These are phyloP conservation scores for Ptychodera flava DNA, from an alignment of 35 echinoderm and acorn worm genomes.

Conservation along the genomic window DNA sequence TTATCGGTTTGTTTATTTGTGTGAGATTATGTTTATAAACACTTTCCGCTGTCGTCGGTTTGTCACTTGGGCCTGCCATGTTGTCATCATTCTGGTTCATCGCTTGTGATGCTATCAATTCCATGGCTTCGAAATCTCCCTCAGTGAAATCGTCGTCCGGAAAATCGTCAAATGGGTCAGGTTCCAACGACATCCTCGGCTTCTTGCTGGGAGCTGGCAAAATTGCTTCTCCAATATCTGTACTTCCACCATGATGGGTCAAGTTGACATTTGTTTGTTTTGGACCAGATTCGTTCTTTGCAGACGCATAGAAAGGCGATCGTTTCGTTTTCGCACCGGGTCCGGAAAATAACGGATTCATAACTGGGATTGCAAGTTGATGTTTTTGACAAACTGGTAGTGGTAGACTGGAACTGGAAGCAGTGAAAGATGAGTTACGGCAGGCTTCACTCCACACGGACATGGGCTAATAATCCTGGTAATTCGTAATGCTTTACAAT, in stretches of 20 bases:
- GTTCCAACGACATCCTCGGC: constrained; percentile 33
- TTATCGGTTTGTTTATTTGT: not conserved
- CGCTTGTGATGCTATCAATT: constrained; percentile 73
- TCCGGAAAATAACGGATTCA: constrained; percentile 90
- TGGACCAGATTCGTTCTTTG: not conserved
- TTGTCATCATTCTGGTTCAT: constrained; percentile 20
- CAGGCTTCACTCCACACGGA: too few species aligned
- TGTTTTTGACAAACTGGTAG: too few species aligned
- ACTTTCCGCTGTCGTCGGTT: not conserved
- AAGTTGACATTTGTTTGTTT: not conserved
- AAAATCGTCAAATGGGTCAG: constrained; percentile 80
- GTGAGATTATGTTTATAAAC: not conserved
- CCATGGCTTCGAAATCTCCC: constrained; percentile 67
- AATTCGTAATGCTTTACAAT: too few species aligned
- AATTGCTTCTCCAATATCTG: not conserved
- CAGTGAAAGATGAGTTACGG: too few species aligned
- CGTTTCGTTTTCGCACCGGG: constrained; percentile 20
- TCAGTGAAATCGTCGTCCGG: constrained; percentile 71
- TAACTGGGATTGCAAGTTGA: constrained; percentile 36
- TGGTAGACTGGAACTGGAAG: too few species aligned
- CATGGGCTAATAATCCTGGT: too few species aligned
- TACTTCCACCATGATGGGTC: not conserved
- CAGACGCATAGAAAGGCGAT: not conserved
- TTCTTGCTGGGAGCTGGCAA: constrained; percentile 58
- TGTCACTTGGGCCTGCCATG: not conserved